These are phyloP conservation scores for Furcifer pardalis DNA, from an alignment of 2,797 vertebrate species.

Conservation along the genomic window DNA sequence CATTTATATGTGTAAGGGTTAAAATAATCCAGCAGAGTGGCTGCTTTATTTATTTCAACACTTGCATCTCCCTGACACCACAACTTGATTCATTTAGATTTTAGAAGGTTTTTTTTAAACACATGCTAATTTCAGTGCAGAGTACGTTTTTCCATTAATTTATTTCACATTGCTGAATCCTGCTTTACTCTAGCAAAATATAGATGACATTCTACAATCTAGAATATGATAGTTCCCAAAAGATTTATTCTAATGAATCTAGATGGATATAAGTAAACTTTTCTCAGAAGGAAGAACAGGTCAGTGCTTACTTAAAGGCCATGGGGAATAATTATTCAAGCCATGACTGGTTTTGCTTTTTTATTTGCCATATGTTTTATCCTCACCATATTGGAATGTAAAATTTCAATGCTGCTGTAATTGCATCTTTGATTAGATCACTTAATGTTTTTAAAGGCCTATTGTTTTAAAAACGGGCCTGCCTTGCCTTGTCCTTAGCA, in stretches of 20 bases:
- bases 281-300: conserved; percentile 39
- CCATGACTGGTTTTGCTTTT: conserved; percentile 41
- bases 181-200: conserved; percentile 25
- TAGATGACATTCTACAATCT: conserved; percentile 10
- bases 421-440: conserved; percentile 53
- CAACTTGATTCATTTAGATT: neutral
- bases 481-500: neutral
- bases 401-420: conserved; percentile 42
- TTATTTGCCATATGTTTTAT: conserved; percentile 35
- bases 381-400: conserved; percentile 39
- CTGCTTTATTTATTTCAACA: conserved; percentile 9
- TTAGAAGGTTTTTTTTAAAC: no score
- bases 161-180: conserved; percentile 41
- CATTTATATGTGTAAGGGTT: neutral
- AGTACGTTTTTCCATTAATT: conserved; percentile 21
- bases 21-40: neutral
- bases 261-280: conserved; percentile 25
- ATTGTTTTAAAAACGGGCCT: conserved; percentile 21
- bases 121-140: neutral
- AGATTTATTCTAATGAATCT: conserved; percentile 30
- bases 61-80: neutral
- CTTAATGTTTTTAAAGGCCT: conserved; percentile 27
- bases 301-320: conserved; percentile 41
- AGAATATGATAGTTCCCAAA: conserved; percentile 37
- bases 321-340: conserved; percentile 51